Evolutionary conservation across 2,113 vertebrate genomes (phyloP).

Genomic region (Lichenostomus cassidix): DNA sequence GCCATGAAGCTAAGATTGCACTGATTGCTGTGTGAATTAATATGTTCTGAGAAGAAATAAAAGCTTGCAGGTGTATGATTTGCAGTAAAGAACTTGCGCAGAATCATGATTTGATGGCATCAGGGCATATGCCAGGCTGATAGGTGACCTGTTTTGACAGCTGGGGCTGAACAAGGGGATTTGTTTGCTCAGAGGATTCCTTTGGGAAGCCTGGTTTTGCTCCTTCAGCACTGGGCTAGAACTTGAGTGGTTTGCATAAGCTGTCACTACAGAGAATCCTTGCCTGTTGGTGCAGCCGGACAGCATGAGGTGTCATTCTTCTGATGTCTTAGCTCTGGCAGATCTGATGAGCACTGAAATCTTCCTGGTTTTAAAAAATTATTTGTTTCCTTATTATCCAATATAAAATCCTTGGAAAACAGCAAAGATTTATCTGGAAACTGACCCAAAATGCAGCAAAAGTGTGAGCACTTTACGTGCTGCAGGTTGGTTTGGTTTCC

Average conservation of each 20-base stretch:
- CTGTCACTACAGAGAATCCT: background rate
- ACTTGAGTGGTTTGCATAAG: background rate
- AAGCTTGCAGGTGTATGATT: background rate
- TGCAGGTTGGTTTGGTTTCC: background rate
- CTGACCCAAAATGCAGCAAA: background rate
- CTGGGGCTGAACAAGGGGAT: background rate
- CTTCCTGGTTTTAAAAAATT: background rate
- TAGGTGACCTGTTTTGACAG: slow-evolving; percentile 52
- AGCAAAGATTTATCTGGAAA: background rate
- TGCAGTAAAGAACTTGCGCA: background rate
- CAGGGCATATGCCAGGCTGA: background rate
- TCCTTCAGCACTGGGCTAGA: slow-evolving; percentile 1
- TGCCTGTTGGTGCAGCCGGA: background rate
- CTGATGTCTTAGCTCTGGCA: background rate
- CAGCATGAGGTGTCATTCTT: background rate
- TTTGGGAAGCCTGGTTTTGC: slow-evolving; percentile 36
- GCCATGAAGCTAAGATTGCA: background rate
- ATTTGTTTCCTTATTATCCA: background rate
- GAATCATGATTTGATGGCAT: background rate
- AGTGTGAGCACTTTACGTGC: background rate
- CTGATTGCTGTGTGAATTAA: background rate
- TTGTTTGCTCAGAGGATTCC: slow-evolving; percentile 58
- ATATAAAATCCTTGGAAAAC: background rate
- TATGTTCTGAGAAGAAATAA: background rate
- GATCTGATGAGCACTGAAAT: background rate